Base-by-base conservation (phyloP, 2,888 invertebrate species). In the Monopis laevigella region DNA sequence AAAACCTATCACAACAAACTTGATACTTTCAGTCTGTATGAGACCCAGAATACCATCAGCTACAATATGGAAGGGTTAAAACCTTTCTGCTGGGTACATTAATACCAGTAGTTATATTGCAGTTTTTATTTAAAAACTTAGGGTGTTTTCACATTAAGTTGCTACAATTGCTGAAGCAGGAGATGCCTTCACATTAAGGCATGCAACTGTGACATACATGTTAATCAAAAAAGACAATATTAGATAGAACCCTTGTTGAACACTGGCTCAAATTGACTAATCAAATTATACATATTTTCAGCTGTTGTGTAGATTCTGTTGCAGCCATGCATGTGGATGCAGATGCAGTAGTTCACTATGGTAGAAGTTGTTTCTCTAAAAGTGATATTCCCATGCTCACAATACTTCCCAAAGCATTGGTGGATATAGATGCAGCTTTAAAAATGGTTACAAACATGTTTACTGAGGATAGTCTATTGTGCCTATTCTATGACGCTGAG, bases 311-410 rank as follows among this genome's bases (percentile, higher is more conserved):
- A 2, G 95, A 96, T 66, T 90, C 91, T 55, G 87, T 96, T 21
- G 91, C 96, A 1, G 94, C 96, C 0, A 88, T 91, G 63, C 98
- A 98, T 66, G 87, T 93, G 4, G 82, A 86, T 43, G 90, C 91
- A 0, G 92, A 97, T 68, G 88, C 90, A 19, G 77, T 98, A 2
- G 85, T 98, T 41, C 98, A 98, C 67, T 98, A 92, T 69, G 98
- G 98, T 0, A 89, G 88, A 55, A 86, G 91, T 1, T 98, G 98
- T 66, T 87, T 93, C 48, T 91, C 93, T 19, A 87, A 89, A 10
- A 80, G 83, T 18, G 83, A 88, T 40, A 80, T 96, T 41, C 93
- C 95, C 0, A 89, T 92, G 3, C 83, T 88, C 40, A 88, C 87
- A 48, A 83, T 94, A 26, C 85, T 91, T 47, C 87, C 88, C 10